Percentiles rank a stretch among this genome's conserved stretches.
phyloP scores from a whole-genome alignment of 2,797 vertebrate species.

The Falco cherrug region DNA sequence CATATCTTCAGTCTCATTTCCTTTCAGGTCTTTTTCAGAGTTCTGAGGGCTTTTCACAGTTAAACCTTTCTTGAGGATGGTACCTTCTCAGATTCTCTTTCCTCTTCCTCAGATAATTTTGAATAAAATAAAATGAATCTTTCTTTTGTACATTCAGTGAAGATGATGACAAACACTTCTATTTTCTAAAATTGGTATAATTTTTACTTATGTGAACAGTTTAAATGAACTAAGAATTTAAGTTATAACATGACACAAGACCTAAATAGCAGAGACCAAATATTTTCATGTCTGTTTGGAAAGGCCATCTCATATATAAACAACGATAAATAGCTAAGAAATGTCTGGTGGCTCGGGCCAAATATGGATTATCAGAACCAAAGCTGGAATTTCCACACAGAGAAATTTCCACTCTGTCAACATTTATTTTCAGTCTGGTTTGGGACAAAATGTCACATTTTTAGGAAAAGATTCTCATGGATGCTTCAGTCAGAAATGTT shows the following conservation, averaged over 20 bases:
- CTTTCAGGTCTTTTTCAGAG: neutral
- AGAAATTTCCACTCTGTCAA: neutral
- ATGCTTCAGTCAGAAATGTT: neutral
- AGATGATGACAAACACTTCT: neutral
- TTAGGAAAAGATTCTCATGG: neutral
- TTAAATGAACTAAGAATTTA: neutral
- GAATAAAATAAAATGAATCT: neutral
- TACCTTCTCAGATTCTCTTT: neutral
- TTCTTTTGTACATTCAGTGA: neutral
- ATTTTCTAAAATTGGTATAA: neutral
- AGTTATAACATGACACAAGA: neutral
- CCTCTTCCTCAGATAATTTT: neutral
- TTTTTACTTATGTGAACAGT: neutral
- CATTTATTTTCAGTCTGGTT: neutral
- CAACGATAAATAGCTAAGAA: neutral
- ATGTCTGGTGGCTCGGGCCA: neutral
- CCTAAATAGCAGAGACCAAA: neutral
- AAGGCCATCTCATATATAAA: slow-evolving; percentile 5
- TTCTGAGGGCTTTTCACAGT: neutral
- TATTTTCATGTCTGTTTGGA: slow-evolving; percentile 22
- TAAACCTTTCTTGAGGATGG: neutral
- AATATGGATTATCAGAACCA: neutral
- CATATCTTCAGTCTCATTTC: neutral
- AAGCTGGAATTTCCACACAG: neutral
- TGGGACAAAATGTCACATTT: neutral